phyloP scores from a whole-genome alignment of 2,888 invertebrate genomes.

The Notodromas monacha region DNA sequence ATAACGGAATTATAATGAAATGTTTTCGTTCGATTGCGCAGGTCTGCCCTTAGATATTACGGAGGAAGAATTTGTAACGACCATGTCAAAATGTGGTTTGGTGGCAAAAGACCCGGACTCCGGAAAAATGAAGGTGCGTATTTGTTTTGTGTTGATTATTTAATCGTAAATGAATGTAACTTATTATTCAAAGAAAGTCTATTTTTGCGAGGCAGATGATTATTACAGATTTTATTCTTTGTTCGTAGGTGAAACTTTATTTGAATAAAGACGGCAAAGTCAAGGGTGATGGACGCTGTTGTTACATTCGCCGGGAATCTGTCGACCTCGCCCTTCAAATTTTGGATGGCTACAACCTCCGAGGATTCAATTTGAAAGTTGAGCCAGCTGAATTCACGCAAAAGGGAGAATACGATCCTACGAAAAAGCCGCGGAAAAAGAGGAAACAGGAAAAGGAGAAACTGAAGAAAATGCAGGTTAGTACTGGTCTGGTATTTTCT shows the following conservation, averaged over 20 bases:
- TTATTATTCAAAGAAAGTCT: too few relatives aligned
- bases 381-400: slow-evolving; percentile 74
- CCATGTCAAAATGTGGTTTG: slow-evolving; percentile 87
- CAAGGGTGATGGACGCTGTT: slow-evolving; percentile 87
- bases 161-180: not conserved
- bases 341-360: slow-evolving; percentile 49
- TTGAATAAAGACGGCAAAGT: slow-evolving; percentile 39
- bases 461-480: slow-evolving; percentile 61
- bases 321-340: slow-evolving; percentile 66
- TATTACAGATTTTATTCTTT: too few relatives aligned
- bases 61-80: slow-evolving; percentile 52
- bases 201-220: too few relatives aligned
- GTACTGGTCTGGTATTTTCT: too few relatives aligned
- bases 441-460: slow-evolving; percentile 59
- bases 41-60: slow-evolving; percentile 61
- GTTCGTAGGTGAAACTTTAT: slow-evolving; percentile 35
- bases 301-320: slow-evolving; percentile 81
- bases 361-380: slow-evolving; percentile 47
- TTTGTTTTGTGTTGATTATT: too few relatives aligned
- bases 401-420: slow-evolving; percentile 71
- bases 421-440: slow-evolving; percentile 57
- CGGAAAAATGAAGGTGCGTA: slow-evolving; percentile 38
- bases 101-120: slow-evolving; percentile 52
- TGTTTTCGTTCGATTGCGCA: not conserved
- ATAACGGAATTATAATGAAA: too few relatives aligned